Evolutionary conservation across 2,888 invertebrate genomes (phyloP).

Genomic region (Theodoxus fluviatilis): DNA sequence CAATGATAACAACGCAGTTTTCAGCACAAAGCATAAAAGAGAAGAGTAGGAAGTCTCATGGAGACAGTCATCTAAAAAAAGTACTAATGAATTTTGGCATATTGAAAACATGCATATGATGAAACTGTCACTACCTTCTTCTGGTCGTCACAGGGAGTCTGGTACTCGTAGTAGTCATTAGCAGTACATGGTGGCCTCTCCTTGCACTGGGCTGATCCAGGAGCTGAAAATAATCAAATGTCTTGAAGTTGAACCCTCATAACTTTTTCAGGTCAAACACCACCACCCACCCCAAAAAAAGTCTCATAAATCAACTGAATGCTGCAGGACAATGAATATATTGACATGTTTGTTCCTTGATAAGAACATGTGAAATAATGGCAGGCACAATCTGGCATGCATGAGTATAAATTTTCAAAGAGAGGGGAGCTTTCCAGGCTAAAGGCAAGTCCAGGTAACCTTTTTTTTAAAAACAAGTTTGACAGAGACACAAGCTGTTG

Average conservation of each 20-base stretch:
- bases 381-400: no score
- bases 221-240: conserved; percentile 52
- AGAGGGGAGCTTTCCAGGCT: no score
- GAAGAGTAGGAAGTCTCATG: not conserved
- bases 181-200: conserved; percentile 67
- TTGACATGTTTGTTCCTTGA: not conserved
- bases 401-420: no score
- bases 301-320: not conserved
- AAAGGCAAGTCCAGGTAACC: no score
- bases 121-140: conserved; percentile 58
- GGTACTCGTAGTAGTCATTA: conserved; percentile 68
- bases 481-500: no score
- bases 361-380: not conserved
- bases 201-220: conserved; percentile 67
- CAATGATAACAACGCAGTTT: no score
- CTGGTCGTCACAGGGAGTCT: conserved; percentile 67
- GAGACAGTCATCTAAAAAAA: not conserved
- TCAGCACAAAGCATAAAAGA: not conserved
- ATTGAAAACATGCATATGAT: not conserved
- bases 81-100: not conserved
- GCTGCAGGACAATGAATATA: not conserved
- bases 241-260: no score
- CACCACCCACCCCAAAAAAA: no score
- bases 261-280: no score
- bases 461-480: no score